phyloP scores from a whole-genome alignment of 2,888 invertebrate genomes.

The Ormyrus thymus region DNA sequence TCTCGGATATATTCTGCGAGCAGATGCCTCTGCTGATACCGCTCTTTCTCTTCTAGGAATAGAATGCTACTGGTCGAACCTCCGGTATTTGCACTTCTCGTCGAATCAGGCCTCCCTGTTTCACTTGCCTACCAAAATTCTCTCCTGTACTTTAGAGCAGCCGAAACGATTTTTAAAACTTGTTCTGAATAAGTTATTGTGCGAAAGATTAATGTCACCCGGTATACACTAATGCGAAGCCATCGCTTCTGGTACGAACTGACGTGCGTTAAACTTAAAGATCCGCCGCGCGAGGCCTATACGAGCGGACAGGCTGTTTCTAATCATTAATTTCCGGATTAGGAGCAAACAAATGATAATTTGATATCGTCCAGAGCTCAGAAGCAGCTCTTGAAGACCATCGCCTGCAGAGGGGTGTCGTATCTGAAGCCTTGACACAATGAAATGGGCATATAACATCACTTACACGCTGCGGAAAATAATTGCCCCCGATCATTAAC shows the following conservation, averaged over 20 bases:
- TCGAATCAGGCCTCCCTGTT: neutral
- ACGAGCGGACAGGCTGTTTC: slow-evolving; percentile 64
- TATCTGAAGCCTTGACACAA: slow-evolving; percentile 14
- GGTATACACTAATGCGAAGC: slow-evolving; percentile 58
- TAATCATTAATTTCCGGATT: slow-evolving; percentile 74
- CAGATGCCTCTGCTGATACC: slow-evolving; percentile 9
- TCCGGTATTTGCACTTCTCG: slow-evolving; percentile 5
- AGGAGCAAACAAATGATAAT: slow-evolving; percentile 73
- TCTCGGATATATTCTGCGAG: slow-evolving; percentile 26
- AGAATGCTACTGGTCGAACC: neutral
- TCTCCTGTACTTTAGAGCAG: too few relatives aligned
- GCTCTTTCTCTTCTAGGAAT: slow-evolving; percentile 6
- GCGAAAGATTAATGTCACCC: slow-evolving; percentile 59
- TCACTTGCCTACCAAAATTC: too few relatives aligned
- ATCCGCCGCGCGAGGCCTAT: slow-evolving; percentile 65
- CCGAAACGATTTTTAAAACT: too few relatives aligned
- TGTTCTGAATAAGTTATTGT: neutral
- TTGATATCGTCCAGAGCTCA: slow-evolving; percentile 68
- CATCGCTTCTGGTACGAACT: slow-evolving; percentile 55
- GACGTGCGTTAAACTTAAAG: slow-evolving; percentile 67
- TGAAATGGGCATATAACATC: neutral
- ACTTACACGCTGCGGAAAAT: slow-evolving; percentile 6
- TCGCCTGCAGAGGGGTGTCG: neutral
- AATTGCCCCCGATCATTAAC: slow-evolving; percentile 13
- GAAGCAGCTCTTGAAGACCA: slow-evolving; percentile 23